Evolutionary conservation across 2,797 vertebrate species (phyloP).

Genomic region (Onychomys torridus): DNA sequence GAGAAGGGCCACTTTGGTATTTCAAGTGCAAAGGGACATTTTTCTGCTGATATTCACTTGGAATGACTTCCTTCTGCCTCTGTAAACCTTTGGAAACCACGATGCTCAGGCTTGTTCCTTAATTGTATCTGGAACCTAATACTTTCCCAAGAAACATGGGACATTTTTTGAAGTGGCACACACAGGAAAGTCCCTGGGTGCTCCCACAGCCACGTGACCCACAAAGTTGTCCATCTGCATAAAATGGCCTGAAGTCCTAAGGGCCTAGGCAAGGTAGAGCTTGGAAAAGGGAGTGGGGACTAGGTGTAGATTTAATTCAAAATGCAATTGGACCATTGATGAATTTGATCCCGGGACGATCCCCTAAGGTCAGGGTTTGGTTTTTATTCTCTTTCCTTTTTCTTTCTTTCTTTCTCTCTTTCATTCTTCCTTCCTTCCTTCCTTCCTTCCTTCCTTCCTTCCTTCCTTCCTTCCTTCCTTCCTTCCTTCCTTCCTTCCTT

Average conservation of each 20-base stretch:
- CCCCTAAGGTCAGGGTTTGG: not conserved
- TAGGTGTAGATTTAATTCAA: not conserved
- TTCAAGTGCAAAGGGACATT: not conserved
- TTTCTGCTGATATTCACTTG: not conserved
- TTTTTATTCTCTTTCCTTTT: not conserved
- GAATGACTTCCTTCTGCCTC: not conserved
- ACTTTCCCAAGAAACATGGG: constrained; percentile 10
- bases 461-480: too few species aligned
- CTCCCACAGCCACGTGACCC: not conserved
- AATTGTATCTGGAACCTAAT: not conserved
- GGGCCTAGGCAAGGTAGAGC: fast-evolving
- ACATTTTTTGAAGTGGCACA: constrained; percentile 13
- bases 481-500: not conserved
- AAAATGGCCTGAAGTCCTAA: not conserved
- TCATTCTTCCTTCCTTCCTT: too few species aligned
- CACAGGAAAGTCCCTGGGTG: constrained; percentile 51
- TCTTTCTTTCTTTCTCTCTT: not conserved
- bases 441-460: too few species aligned
- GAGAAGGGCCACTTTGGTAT: not conserved
- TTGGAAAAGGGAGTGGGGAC: not conserved
- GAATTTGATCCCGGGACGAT: not conserved
- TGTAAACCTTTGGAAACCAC: not conserved
- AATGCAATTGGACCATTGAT: not conserved
- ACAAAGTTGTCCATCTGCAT: not conserved
- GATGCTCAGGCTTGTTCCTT: not conserved